Conservation (phyloP, 2,797 vertebrate genomes). For the Monodelphis domestica region DNA sequence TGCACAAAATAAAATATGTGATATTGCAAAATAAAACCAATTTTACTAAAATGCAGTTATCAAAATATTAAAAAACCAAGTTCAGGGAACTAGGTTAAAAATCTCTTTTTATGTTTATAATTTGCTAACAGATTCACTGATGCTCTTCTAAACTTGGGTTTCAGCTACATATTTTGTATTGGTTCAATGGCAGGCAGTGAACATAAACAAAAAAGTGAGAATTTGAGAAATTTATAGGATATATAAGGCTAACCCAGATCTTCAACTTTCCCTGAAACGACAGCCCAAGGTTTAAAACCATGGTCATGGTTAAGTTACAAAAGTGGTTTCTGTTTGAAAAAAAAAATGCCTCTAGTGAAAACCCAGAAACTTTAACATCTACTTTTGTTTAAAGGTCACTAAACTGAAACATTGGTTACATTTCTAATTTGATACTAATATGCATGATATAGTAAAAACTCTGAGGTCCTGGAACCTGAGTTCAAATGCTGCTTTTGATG, state of each 20-base stretch:
- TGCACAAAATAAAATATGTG: not conserved
- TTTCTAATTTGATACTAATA: conserved; percentile 23
- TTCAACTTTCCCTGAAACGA: not conserved
- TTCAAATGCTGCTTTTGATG: not conserved
- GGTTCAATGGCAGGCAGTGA: not conserved
- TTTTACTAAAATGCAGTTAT: not conserved
- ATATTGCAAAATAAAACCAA: not conserved
- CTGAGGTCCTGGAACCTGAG: not conserved
- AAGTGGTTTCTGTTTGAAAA: not conserved
- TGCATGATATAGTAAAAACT: no score
- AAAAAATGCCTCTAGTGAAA: conserved; percentile 27
- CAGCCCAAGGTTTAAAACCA: not conserved
- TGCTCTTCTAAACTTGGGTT: not conserved
- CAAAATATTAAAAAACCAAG: not conserved
- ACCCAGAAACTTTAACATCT: not conserved
- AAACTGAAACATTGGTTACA: conserved; percentile 27
- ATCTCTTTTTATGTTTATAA: not conserved
- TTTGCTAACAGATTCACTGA: not conserved
- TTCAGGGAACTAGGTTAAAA: not conserved
- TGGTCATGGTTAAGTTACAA: not conserved
- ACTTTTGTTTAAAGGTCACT: conserved; percentile 21
- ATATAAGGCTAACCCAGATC: not conserved
- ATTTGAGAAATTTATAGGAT: not conserved
- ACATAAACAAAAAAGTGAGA: not conserved
- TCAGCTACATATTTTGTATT: not conserved